Evolutionary conservation across 2,797 vertebrate species (phyloP).

Genomic region (Nasua narica): DNA sequence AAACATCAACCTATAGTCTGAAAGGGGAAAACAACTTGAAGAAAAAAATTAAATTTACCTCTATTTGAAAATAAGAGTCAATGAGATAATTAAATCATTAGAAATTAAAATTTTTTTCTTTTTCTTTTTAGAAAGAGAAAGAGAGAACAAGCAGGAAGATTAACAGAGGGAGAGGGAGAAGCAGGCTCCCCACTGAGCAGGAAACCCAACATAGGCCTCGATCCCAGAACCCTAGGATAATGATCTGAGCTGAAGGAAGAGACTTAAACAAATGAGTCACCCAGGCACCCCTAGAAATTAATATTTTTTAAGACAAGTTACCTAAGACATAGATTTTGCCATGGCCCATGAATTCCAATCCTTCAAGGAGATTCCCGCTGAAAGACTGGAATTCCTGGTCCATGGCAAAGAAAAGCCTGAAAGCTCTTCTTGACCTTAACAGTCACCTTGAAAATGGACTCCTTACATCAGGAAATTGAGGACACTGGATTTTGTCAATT

Average conservation of each 20-base stretch:
- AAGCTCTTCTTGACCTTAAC: slow-evolving; percentile 84
- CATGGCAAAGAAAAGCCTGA: slow-evolving; percentile 91
- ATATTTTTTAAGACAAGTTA: neutral
- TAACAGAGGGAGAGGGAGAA: too few relatives aligned
- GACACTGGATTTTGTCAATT: neutral
- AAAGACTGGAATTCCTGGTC: slow-evolving; percentile 96
- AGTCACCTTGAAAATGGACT: neutral
- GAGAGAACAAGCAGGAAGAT: too few relatives aligned
- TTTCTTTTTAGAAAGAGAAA: neutral
- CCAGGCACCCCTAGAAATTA: neutral
- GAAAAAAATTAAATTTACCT: neutral
- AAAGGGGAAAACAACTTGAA: neutral
- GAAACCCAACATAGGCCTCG: too few relatives aligned
- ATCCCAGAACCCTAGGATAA: too few relatives aligned
- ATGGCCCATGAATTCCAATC: neutral
- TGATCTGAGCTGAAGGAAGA: too few relatives aligned
- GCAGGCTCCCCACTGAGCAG: too few relatives aligned
- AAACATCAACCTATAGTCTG: neutral
- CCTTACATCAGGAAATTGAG: neutral
- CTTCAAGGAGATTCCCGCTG: slow-evolving; percentile 93
- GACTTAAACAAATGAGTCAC: too few relatives aligned
- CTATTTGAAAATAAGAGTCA: neutral
- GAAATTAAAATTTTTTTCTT: neutral
- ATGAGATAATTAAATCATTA: neutral
- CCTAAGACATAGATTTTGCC: neutral